Conservation (phyloP, 2,888 invertebrate genomes). For the Tiliacea citrago region DNA sequence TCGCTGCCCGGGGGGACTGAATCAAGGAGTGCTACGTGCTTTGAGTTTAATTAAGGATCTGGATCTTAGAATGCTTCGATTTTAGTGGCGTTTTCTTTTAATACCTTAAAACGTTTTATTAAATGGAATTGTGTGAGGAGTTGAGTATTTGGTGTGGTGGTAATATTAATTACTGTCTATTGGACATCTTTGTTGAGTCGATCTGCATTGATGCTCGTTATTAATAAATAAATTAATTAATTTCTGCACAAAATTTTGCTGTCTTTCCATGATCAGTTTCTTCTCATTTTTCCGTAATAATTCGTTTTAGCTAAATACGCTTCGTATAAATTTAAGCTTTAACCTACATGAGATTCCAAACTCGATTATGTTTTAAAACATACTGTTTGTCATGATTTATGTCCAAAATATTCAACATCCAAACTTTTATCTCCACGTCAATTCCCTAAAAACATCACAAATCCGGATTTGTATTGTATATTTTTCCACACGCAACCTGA, state of each 20-base stretch:
- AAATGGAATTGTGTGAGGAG: constrained; percentile 63
- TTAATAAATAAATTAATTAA: background rate
- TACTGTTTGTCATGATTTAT: background rate
- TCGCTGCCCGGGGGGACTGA: constrained; percentile 85
- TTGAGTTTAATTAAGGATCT: constrained; percentile 89
- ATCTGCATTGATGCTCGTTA: background rate
- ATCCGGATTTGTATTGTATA: constrained; percentile 83
- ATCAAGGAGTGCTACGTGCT: constrained; percentile 90
- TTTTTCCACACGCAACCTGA: constrained; percentile 85
- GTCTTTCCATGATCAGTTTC: background rate
- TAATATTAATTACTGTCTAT: constrained; percentile 41
- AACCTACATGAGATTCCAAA: too few relatives aligned
- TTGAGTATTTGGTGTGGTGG: constrained; percentile 56
- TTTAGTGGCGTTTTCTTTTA: constrained; percentile 88
- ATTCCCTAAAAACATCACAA: constrained; percentile 71
- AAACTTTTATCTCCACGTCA: constrained; percentile 38
- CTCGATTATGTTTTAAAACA: background rate
- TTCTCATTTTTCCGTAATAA: background rate
- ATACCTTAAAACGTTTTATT: constrained; percentile 75
- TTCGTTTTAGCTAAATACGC: background rate
- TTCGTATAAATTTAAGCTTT: background rate
- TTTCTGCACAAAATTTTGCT: too few relatives aligned
- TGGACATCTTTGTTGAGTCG: constrained; percentile 2
- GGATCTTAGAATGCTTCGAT: constrained; percentile 88
- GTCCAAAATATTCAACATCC: constrained; percentile 1